These are phyloP conservation scores for Nerophis ophidion DNA, from an alignment of 2,113 vertebrate species.

Conservation along the genomic window DNA sequence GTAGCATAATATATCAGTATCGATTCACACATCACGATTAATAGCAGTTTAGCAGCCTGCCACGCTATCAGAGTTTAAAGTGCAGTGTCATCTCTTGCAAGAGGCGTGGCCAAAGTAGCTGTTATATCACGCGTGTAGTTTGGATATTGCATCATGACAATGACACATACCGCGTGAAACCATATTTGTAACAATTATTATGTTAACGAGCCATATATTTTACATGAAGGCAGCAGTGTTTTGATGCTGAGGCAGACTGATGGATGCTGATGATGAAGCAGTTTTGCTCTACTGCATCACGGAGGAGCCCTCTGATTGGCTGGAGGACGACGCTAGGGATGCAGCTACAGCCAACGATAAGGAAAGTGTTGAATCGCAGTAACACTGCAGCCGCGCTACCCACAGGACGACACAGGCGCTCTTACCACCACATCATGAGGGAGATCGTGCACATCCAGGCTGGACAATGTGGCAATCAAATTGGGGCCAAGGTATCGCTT, in stretches of 20 bases:
- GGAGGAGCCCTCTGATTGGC: conserved; percentile 58
- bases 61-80: too few species aligned
- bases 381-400: conserved; percentile 22
- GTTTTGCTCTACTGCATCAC: conserved; percentile 66
- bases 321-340: conserved; percentile 20
- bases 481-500: conserved; percentile 84
- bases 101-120: too few species aligned
- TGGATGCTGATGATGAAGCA: conserved; percentile 42
- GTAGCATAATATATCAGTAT: too few species aligned
- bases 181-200: neutral
- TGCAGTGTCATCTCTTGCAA: too few species aligned
- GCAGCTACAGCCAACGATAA: conserved; percentile 40
- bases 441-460: conserved; percentile 97
- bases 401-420: conserved; percentile 32
- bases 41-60: too few species aligned
- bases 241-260: neutral
- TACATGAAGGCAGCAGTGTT: neutral
- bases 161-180: too few species aligned
- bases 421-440: conserved; percentile 76
- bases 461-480: conserved; percentile 97
- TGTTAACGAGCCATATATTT: neutral
- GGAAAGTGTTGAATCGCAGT: conserved; percentile 36
- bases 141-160: too few species aligned
- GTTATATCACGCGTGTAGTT: too few species aligned
- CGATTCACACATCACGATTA: too few species aligned